Base-by-base conservation (phyloP, 2,113 vertebrate species). In the Scophthalmus maximus region DNA sequence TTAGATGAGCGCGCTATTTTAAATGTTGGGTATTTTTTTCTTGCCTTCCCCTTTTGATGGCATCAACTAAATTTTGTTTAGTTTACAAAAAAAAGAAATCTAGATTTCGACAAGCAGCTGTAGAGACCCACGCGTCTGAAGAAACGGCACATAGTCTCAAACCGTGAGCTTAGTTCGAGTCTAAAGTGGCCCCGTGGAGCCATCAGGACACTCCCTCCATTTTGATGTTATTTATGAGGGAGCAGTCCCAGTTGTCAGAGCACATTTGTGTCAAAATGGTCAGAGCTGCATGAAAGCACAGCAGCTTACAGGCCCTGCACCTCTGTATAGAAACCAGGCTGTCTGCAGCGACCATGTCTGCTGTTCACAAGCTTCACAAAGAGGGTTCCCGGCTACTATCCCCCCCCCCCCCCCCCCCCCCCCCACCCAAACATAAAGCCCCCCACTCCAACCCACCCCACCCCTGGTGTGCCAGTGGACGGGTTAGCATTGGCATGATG, bases 201-300 rank as follows among this genome's bases (percentile, higher is more conserved):
- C 85, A 87, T 89, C 86, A 76, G 82, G 89, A 88, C 87, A 85
- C 90, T 86, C 84, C 89, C 84, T 92, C 89, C 90, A 88, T 92
- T 92, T 92, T 89, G 88, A 90, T 92, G 88, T 93, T 93, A 91
- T 94, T 93, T 93, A 90, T 91, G 89, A 90, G 89, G 86, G 81
- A 91, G 88, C 93, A 92, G 92, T 92, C 91, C 87, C 91, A 92
- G 89, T 93, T 91, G 90, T 93, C 93, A 86, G 85, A 88, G 78
- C 82, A 62, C 79, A 92, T 94, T 94, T 94, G 92, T 90, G 92
- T 94, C 92, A 93, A 93, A 94, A 91, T 88, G 91, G 89, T 93
- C 90, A 90, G 89, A 90, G 92, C 80, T 88, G 90, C 89, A 87
- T 93, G 91, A 93, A 93, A 85, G 85, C 91, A 79, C 90, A 87